Evolutionary conservation across 30 jellyfish, hydroid and myxozoan genomes (phyloP), one percentile per base, ranked within the genome.

Genomic region (Aurelia sp.): DNA sequence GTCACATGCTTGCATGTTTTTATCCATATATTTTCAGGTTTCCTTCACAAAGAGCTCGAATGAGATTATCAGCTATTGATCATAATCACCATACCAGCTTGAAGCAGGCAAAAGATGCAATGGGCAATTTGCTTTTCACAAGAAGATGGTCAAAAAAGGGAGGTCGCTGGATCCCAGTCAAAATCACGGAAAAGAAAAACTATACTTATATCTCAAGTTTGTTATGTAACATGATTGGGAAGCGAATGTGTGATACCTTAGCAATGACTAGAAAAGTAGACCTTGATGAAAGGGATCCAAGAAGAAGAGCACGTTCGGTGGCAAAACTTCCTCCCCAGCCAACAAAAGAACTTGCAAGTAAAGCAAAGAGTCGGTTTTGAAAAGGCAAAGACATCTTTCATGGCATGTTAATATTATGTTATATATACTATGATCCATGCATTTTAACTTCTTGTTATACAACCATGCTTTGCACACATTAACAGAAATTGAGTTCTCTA

Each of bases 251-350:
- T n/a, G 71, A 61, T 24, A 61, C 27, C 16, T 20, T 20, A 30
- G 27, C 71, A 61, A 24, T n/a, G 33, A 24, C 71, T 30, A 24
- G 33, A 3, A 61, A 61, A 9, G 13, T 24, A 24, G 33, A 20
- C 71, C 71, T n/a, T 24, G 71, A n/a, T 12, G 13, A 44, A 15
- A 44, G 9, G 13, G 55, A 44, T 12, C 55, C 55, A 44, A 44
- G 55, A 44, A n/a, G 27, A 7, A 61, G 15, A 61, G 71, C 71
- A 61, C 8, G 33, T n/a, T n/a, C 71, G 2, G 13, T 61, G 8
- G 71, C 71, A n/a, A 61, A 9, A 15, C 30, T 61, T n/a, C 71
- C 71, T n/a, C 71, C 71, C 27, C 27, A 61, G 71, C 71, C 71
- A 61, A 61, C 71, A 61, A 61, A 61, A 61, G 71, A 61, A 8